Conservation (phyloP, 2,113 vertebrate genomes). For the Leucoraja erinaceus region DNA sequence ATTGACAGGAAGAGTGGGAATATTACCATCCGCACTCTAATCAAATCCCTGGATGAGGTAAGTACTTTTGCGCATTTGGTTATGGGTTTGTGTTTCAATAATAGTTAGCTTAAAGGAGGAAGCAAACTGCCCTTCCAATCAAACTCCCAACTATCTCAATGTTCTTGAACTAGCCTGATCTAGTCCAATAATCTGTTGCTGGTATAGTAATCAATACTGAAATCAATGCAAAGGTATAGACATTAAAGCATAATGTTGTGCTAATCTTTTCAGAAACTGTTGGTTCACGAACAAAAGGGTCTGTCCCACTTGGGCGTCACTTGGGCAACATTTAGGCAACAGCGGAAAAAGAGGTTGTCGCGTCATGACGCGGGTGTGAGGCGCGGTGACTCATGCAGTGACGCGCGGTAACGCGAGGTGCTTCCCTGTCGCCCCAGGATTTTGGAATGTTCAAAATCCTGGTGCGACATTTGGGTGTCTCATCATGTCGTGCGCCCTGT, state of each 20-base stretch:
- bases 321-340: too few relatives aligned
- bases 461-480: too few relatives aligned
- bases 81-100: not conserved
- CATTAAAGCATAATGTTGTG: not conserved
- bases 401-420: too few relatives aligned
- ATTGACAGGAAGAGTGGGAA: slow-evolving; percentile 81
- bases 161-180: not conserved
- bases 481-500: too few relatives aligned
- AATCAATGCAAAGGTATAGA: not conserved
- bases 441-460: too few relatives aligned
- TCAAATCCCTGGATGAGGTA: slow-evolving; percentile 96
- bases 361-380: too few relatives aligned
- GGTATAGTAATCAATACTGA: not conserved
- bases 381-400: too few relatives aligned
- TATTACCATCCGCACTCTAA: slow-evolving; percentile 81
- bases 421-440: too few relatives aligned
- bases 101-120: not conserved
- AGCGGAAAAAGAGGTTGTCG: too few relatives aligned
- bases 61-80: slow-evolving; percentile 41
- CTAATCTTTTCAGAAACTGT: not conserved
- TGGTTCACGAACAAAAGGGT: not conserved
- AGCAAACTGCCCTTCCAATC: not conserved
- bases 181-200: not conserved
- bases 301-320: too few relatives aligned
- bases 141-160: not conserved